Base-by-base conservation (phyloP, 2,888 invertebrate genomes). In the Lasioglossum leucozonium region DNA sequence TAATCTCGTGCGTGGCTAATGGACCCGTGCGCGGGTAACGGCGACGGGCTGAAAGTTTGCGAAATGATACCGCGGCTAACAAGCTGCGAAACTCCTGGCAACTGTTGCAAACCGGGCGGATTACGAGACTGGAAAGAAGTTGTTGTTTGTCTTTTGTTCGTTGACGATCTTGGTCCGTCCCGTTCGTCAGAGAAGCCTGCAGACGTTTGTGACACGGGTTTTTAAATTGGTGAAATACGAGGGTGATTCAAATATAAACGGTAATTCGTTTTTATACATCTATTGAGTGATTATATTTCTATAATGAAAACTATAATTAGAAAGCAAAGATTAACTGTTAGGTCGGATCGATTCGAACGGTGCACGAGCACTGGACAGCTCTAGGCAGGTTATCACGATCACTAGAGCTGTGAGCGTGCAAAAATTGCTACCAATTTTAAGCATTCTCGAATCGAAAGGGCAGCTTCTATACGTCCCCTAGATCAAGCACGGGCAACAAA, bases 1-100 rank as follows among this genome's bases (percentile, higher is more conserved):
- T 42, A 83, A 77, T 73, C 47, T 69, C 77, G 72, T 69, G 76
- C 80, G 73, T 79, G 80, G 69, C 30, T 74, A 79, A 82, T 82
- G 82, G 82, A 79, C 69, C 81, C 67, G 75, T 34, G 75, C 30
- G 75, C 81, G 55, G 44, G 65, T 79, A 82, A 82, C 58, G 73
- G 55, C 10, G n/a, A 42, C 71, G 22, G 69, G 44, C 30, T 58
- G 73, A 69, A 82, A 82, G 73, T 82, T 82, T 26, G 73, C 55
- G 55, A 37, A 74, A 58, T 69, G 58, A 77, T 77, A 62, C 30
- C 30, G 77, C 44, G 4, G 30, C 47, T 51, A 76, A 83, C 81
- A 82, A 79, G 37, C 79, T 79, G n/a, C 40, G 62, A 67, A 69
- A 69, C 69, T n/a, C n/a, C 13, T 4, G 13, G n/a, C 69, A 4